phyloP scores from a whole-genome alignment of 2,888 invertebrate genomes.

The Standfussiana lucernea region DNA sequence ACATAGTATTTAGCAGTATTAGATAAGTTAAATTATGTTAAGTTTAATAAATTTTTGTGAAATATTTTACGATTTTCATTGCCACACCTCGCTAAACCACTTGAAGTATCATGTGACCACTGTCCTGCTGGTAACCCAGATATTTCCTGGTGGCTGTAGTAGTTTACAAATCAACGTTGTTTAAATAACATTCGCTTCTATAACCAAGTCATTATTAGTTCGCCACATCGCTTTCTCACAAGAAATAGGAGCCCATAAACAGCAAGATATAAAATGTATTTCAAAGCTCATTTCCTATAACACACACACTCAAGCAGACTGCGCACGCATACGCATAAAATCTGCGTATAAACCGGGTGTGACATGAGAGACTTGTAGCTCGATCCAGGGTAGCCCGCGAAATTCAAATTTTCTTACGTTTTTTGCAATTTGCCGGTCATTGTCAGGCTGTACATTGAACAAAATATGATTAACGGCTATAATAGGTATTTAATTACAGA shows the following conservation, averaged over 20 bases:
- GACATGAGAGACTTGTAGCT: too few relatives aligned
- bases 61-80: constrained; percentile 53
- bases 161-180: background rate
- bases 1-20: constrained; percentile 79
- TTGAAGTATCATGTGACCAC: background rate
- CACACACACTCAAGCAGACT: background rate
- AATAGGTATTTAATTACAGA: too few relatives aligned
- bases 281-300: background rate
- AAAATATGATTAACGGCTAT: too few relatives aligned
- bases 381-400: too few relatives aligned
- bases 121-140: background rate
- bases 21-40: constrained; percentile 81
- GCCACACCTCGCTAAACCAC: background rate
- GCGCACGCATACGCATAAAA: background rate
- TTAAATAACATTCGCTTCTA: background rate
- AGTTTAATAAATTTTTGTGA: constrained; percentile 85
- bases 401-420: too few relatives aligned
- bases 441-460: too few relatives aligned
- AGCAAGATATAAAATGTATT: background rate
- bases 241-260: background rate
- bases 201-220: background rate
- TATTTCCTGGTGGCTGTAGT: background rate
- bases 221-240: background rate
- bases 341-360: background rate
- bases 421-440: too few relatives aligned